These are phyloP conservation scores for Stenurella melanura DNA, from an alignment of 2,888 invertebrate genomes.

Conservation along the genomic window DNA sequence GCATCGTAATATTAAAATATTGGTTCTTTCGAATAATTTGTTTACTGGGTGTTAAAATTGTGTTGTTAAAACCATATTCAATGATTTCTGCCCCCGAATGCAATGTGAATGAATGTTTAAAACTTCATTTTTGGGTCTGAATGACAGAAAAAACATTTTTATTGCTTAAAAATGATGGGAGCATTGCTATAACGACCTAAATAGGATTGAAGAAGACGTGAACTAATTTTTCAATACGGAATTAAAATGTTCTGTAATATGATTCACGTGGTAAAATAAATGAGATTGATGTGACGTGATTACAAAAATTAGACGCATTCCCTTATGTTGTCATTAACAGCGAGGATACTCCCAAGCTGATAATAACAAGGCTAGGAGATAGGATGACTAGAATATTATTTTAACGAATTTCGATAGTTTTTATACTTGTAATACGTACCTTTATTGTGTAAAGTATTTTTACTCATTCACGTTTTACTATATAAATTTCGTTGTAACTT, in stretches of 20 bases:
- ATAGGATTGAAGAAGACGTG: too few species aligned
- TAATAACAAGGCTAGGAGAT: not conserved
- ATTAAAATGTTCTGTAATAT: not conserved
- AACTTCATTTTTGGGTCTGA: too few species aligned
- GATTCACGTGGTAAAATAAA: not conserved
- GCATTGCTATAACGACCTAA: too few species aligned
- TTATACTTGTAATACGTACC: not conserved
- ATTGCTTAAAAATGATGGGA: too few species aligned
- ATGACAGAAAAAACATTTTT: too few species aligned
- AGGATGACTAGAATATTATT: not conserved
- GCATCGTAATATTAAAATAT: too few species aligned
- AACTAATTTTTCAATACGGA: not conserved
- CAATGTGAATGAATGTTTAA: too few species aligned
- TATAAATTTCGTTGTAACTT: too few species aligned
- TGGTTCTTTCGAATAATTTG: too few species aligned
- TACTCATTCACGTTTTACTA: not conserved
- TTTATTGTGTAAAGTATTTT: not conserved
- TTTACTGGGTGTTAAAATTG: too few species aligned
- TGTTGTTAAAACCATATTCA: too few species aligned
- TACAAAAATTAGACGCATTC: not conserved
- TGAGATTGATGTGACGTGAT: constrained; percentile 3
- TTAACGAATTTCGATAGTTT: not conserved
- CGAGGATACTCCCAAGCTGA: not conserved
- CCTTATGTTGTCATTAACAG: not conserved
- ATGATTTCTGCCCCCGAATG: too few species aligned